Evolutionary conservation across 2,113 vertebrate species (phyloP), one percentile per base, ranked within the genome.

Genomic region (Anolis sagrei): DNA sequence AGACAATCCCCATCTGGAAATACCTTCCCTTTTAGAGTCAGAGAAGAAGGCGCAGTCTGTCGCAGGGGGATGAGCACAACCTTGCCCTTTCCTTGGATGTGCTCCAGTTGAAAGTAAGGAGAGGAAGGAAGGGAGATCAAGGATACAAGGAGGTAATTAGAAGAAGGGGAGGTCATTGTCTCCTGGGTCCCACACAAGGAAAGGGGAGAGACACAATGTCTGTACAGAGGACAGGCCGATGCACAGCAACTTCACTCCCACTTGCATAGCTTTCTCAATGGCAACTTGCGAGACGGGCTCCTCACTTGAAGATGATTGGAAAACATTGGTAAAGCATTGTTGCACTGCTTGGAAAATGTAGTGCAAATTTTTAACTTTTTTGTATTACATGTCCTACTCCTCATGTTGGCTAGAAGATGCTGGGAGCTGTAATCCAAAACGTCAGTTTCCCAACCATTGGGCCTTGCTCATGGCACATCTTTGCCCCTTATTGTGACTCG

Each of bases 1-100:
- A 92, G 93, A 92, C 93, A 90, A 92, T 87, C 51, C 82, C 88
- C 92, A 88, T 92, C 85, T 69, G 75, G 83, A 93, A 95, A 97
- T 97, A 95, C 94, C 95, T 98, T 97, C 96, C 97, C 97, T 97
- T 98, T 97, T 97, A 96, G 96, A 97, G 97, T 92, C 96, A 97
- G 94, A 39, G 87, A 92, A 87, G 95, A 93, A 7, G 83, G 85
- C 84, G 21, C 76, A 66, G 39, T n/a, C 85, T 83, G 48, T 23
- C 48, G 6, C 79, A 14, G 58, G 7, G 72, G 77, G 82, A 76
- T 81, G 81, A 86, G 58, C 54, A 39, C 49, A 64, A 54, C 44
- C 58, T 83, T 48, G 54, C 29, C 34, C 32, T 83, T 7, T 58
- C 51, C 34, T 75, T 79, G 81, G 25, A 88, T n/a, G 69, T 39